phyloP scores from a whole-genome alignment of 2,888 invertebrate species.

The Catocala sponsa region DNA sequence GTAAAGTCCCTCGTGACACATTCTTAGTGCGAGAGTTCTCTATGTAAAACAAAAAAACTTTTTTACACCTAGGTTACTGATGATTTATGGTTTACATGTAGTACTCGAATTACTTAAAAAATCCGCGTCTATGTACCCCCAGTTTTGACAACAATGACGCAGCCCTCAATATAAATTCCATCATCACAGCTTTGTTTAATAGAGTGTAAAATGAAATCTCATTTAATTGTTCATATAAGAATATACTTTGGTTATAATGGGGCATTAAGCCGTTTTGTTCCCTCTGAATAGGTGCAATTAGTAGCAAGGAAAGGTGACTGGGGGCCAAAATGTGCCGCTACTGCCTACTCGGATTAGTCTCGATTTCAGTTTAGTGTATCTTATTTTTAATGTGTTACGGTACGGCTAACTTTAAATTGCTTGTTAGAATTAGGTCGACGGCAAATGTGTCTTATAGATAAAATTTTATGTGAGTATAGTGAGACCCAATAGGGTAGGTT shows the following conservation, averaged over 20 bases:
- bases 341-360: constrained; percentile 24
- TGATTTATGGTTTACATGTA: no score
- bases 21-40: no score
- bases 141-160: no score
- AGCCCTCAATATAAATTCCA: not conserved
- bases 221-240: constrained; percentile 25
- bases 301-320: constrained; percentile 40
- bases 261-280: constrained; percentile 55
- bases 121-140: no score
- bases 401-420: constrained; percentile 6
- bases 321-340: constrained; percentile 47
- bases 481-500: no score
- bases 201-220: constrained; percentile 17
- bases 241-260: constrained; percentile 49
- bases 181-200: constrained; percentile 11
- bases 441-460: no score
- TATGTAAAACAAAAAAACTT: no score
- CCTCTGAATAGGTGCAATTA: constrained; percentile 65
- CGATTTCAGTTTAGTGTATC: constrained; percentile 23
- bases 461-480: no score
- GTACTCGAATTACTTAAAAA: no score
- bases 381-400: constrained; percentile 22
- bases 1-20: no score
- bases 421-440: not conserved
- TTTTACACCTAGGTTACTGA: no score